Evolutionary conservation across 2,113 vertebrate genomes (phyloP), one percentile per base, ranked within the genome.

Genomic region (Mellivora capensis): DNA sequence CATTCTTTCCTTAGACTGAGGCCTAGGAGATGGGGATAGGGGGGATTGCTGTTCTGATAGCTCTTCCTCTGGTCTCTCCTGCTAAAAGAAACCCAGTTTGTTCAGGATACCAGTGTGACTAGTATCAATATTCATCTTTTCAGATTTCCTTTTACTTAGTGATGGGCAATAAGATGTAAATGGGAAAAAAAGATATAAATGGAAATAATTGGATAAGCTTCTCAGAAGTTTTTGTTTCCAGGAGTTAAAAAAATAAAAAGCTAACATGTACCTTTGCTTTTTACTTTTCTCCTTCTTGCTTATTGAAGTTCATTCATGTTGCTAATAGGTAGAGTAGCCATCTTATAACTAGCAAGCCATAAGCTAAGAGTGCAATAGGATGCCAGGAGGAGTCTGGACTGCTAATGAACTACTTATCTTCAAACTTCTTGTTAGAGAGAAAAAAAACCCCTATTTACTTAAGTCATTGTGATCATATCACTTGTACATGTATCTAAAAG

Each of bases 401-500:
- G 31, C 37, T 13, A n/a, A 83, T 42, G 18, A 84, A 59, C 18
- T 79, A 54, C 44, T 83, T 71, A 57, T 39, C 11, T 74, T 91
- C 74, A 82, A 17, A 76, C 10, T 54, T 80, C 18, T 87, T 92
- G 11, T 64, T 86, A 72, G 20, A 52, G n/a, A 6, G 21, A 21
- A 14, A 86, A 84, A 72, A 90, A 69, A 72, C 87, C 15, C 2
- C 21, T 64, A 4, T 80, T 90, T 84, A 61, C 37, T 31, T 88
- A 87, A 61, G 31, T 10, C 74, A 59, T 47, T 57, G n/a, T 93
- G 31, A 86, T 80, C 62, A 39, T n/a, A 13, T 86, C 62, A 95
- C 14, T 85, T 88, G 72, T 71, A 93, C 31, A 64, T 79, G 64
- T 15, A 69, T n/a, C 76, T 95, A 54, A 94, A 96, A 94, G 54